Conservation (phyloP, 2,888 invertebrate species). For the Adela reaumurella region DNA sequence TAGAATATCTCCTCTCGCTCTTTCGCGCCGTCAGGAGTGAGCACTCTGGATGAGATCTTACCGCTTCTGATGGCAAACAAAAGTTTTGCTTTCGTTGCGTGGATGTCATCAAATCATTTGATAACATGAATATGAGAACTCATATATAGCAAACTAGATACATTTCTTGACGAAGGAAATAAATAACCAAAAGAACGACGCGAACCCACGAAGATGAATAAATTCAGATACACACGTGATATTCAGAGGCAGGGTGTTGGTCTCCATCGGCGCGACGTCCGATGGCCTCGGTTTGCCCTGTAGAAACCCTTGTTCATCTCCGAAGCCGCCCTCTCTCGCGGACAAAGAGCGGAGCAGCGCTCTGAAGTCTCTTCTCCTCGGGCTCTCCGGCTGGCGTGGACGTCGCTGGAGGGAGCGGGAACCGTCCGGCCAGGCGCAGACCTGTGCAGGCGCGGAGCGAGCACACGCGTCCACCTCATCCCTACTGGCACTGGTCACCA, state of each 20-base stretch:
- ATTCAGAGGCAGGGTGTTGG: slow-evolving; percentile 42
- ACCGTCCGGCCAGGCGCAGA: slow-evolving; percentile 54
- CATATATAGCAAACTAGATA: too few relatives aligned
- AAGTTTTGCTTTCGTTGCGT: too few relatives aligned
- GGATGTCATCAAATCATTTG: too few relatives aligned
- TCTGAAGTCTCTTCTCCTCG: slow-evolving; percentile 51
- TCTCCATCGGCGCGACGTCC: slow-evolving; percentile 60
- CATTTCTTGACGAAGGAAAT: too few relatives aligned
- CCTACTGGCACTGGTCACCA: slow-evolving; percentile 19
- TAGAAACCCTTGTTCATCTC: slow-evolving; percentile 63
- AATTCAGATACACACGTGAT: too few relatives aligned
- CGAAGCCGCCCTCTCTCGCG: slow-evolving; percentile 50
- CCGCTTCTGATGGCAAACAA: slow-evolving; percentile 41
- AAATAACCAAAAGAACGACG: too few relatives aligned
- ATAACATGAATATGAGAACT: too few relatives aligned
- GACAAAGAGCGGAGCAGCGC: slow-evolving; percentile 62
- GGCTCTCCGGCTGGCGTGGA: slow-evolving; percentile 38
- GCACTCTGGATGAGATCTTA: slow-evolving; percentile 35
- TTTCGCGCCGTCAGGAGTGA: slow-evolving; percentile 33
- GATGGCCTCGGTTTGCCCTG: slow-evolving; percentile 67
- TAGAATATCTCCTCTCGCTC: slow-evolving; percentile 63
- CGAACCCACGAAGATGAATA: too few relatives aligned
- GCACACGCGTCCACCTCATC: slow-evolving; percentile 59
- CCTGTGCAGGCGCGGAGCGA: slow-evolving; percentile 64
- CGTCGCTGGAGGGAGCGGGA: slow-evolving; percentile 34